Evolutionary conservation across 2,888 invertebrate species (phyloP), one percentile per base, ranked within the genome.

Genomic region (Luperina testacea): DNA sequence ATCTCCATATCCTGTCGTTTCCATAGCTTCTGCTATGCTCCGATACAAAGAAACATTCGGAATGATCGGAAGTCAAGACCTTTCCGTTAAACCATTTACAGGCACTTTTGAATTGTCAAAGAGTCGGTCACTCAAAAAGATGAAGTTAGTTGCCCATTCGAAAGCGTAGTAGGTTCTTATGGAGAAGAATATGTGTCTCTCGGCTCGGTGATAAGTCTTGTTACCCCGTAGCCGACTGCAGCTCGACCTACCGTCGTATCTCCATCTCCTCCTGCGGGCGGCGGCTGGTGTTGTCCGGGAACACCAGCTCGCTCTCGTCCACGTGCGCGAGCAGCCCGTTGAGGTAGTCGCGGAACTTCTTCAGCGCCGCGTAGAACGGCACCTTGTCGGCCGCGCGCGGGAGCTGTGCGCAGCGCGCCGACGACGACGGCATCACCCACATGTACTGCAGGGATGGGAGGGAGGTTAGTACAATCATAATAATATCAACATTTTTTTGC

Each of bases 361-460:
- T 99, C 69, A 99, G 97, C 75, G 99, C 99, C 82, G 98, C 98
- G 97, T 99, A 99, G 97, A 99, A 99, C 87, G 99, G 99, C 81
- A 99, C 99, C 97, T 99, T 99, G 97, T 99, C 99, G 0, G 99
- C 98, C 38, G 99, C 99, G 89, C 99, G 97, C n/a, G 99, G 99
- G 89, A 99, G 97, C 95, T 99, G 99, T 63, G 99, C 99, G 97
- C 99, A 99, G 75, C 99, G 98, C 72, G 99, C 99, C 92, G 99
- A 99, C 73, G 99, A 99, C 76, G 99, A 99, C 86, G 99, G 99
- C 99, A 99, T 99, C 93, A 99, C 99, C 99, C 99, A 99, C 97
- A 99, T 99, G 95, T 99, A 98, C 99, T 99, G 97, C 24, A 97
- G 7, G 13, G 3, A 0, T 8, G 3, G 8, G 1, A 8, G 4